These are phyloP conservation scores for Pseudococcus longispinus DNA, from an alignment of 2,888 invertebrate genomes.

Conservation along the genomic window DNA sequence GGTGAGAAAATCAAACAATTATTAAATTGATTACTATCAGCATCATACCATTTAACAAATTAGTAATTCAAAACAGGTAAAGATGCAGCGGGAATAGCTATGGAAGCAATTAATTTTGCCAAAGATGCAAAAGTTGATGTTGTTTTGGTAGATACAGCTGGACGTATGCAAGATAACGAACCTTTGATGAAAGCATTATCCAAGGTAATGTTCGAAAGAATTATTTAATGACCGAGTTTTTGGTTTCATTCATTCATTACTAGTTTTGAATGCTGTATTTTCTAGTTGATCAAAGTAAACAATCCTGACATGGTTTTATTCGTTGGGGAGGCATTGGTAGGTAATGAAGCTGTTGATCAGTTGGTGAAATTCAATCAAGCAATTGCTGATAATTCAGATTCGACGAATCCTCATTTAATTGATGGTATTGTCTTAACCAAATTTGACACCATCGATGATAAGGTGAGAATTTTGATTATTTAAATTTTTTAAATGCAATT, in stretches of 20 bases:
- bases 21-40: background rate
- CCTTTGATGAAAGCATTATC: constrained; percentile 97
- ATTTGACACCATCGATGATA: constrained; percentile 99
- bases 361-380: constrained; percentile 98
- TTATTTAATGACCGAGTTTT: background rate
- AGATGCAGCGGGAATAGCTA: constrained; percentile 97
- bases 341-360: constrained; percentile 99
- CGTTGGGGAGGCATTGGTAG: constrained; percentile 99
- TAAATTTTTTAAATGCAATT: background rate
- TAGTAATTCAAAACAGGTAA: constrained; percentile 70
- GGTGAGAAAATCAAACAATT: constrained; percentile 63
- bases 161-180: constrained; percentile 99
- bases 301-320: constrained; percentile 98
- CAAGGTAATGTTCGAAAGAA: constrained; percentile 68
- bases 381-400: constrained; percentile 87
- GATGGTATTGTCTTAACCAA: constrained; percentile 99
- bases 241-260: background rate
- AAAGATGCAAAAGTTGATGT: constrained; percentile 83
- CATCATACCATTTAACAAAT: background rate
- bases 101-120: constrained; percentile 93
- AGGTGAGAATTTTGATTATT: constrained; percentile 67
- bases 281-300: constrained; percentile 91
- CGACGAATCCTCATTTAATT: constrained; percentile 85
- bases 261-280: constrained; percentile 56
- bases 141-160: constrained; percentile 98